These are phyloP conservation scores for Aphodius granarius DNA, from an alignment of 2,888 invertebrate genomes.

Conservation along the genomic window DNA sequence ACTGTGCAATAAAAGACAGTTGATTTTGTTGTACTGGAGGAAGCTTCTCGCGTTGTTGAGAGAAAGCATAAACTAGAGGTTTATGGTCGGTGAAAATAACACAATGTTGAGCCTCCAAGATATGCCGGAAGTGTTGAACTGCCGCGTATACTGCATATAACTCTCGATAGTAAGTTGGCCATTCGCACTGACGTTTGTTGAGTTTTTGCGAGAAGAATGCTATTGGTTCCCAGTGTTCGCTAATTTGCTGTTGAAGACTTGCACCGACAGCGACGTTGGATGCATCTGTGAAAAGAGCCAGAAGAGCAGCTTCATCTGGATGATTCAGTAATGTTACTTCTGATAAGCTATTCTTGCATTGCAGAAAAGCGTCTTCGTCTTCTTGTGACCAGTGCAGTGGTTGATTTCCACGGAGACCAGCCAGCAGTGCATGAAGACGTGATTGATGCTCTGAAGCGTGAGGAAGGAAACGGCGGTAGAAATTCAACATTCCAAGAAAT, in stretches of 20 bases:
- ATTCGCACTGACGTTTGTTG: constrained; percentile 41
- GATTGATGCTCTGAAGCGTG: not conserved
- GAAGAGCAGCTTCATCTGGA: too few species aligned
- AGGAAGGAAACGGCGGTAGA: not conserved
- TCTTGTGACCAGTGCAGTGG: not conserved
- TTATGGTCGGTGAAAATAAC: constrained; percentile 28
- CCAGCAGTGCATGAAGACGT: not conserved
- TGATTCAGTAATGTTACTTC: too few species aligned
- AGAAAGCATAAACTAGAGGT: constrained; percentile 23
- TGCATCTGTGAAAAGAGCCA: too few species aligned
- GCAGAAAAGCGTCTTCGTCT: too few species aligned
- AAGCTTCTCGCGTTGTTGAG: constrained; percentile 17
- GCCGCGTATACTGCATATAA: constrained; percentile 28
- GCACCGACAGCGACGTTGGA: too few species aligned
- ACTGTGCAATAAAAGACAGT: constrained; percentile 30
- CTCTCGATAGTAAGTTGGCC: constrained; percentile 24
- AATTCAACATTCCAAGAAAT: too few species aligned
- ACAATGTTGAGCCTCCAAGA: constrained; percentile 25
- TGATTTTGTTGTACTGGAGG: constrained; percentile 26
- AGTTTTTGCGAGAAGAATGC: constrained; percentile 43
- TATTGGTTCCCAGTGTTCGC: not conserved
- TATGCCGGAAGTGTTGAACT: constrained; percentile 24
- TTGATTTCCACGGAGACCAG: not conserved
- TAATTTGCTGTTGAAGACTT: not conserved
- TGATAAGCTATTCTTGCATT: too few species aligned